These are phyloP conservation scores for Dinomys branickii DNA, from an alignment of 2,113 vertebrate genomes.

Conservation along the genomic window DNA sequence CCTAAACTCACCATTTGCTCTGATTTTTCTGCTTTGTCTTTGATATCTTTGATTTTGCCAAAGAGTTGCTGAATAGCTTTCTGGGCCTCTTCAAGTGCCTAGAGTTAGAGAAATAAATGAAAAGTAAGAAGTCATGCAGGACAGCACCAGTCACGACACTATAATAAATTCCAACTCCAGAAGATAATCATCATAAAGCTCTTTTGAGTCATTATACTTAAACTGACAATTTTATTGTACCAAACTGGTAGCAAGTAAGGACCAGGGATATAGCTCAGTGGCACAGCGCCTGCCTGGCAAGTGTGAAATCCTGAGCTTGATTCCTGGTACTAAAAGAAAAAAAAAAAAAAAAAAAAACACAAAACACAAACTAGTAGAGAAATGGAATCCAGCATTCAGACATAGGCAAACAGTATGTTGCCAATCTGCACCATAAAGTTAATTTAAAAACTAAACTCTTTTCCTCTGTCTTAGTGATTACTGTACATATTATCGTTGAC, in stretches of 20 bases:
- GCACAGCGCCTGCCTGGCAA: too few relatives aligned
- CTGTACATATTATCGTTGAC: background rate
- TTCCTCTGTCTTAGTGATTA: conserved; percentile 20
- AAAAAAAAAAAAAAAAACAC: too few relatives aligned
- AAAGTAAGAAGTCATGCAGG: background rate
- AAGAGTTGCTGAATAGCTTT: conserved; percentile 98
- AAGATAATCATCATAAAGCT: background rate
- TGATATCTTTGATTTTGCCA: conserved; percentile 99
- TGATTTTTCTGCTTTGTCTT: conserved; percentile 99
- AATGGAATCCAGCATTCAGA: background rate
- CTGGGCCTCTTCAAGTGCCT: conserved; percentile 98
- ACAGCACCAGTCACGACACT: background rate
- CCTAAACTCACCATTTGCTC: conserved; percentile 95
- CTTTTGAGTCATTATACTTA: background rate
- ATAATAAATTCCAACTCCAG: background rate
- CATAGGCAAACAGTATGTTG: background rate
- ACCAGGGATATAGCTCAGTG: too few relatives aligned
- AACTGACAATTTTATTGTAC: background rate
- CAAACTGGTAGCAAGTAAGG: background rate
- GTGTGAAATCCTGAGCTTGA: too few relatives aligned
- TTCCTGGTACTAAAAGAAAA: too few relatives aligned
- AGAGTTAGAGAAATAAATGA: conserved; percentile 76
- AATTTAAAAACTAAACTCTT: conserved; percentile 45
- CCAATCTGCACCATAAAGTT: background rate
- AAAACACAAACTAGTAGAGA: background rate